Conservation (phyloP, 2,888 invertebrate genomes). For the Tachina lurida region DNA sequence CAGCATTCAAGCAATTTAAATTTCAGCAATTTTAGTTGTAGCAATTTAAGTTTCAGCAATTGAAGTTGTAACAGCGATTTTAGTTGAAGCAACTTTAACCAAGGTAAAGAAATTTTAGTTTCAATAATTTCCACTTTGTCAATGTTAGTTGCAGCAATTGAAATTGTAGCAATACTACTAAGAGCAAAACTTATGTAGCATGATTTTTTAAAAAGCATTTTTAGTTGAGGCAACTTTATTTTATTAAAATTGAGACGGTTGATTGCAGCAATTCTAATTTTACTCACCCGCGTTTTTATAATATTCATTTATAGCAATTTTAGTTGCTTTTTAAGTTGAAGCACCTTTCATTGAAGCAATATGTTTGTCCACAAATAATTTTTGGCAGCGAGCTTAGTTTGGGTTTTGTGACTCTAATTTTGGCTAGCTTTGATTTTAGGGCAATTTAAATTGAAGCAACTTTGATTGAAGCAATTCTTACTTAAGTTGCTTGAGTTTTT, state of each 20-base stretch:
- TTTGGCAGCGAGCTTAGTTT: too few relatives aligned
- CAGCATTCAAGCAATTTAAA: too few relatives aligned
- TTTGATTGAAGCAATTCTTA: neutral
- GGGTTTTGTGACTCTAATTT: too few relatives aligned
- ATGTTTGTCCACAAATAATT: too few relatives aligned
- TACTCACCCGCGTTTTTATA: too few relatives aligned
- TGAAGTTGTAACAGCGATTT: neutral
- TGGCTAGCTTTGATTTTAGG: neutral
- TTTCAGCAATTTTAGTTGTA: neutral
- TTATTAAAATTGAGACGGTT: neutral
- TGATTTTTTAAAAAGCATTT: neutral
- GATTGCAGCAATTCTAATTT: too few relatives aligned
- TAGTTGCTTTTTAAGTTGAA: too few relatives aligned
- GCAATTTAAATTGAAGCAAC: conserved; percentile 6
- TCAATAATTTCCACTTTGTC: neutral
- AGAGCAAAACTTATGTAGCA: neutral
- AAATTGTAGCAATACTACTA: neutral
- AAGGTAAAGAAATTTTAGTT: neutral
- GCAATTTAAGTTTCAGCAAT: neutral
- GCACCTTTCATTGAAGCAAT: too few relatives aligned
- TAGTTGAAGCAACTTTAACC: neutral
- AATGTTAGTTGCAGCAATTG: neutral
- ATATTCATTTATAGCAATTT: too few relatives aligned
- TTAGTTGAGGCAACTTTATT: neutral
- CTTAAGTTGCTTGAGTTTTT: neutral